A percentile compares a stretch with the other conserved stretches of the same genome.
Conservation (phyloP, 2,888 invertebrate species). For the Drosophila mercatorum region DNA sequence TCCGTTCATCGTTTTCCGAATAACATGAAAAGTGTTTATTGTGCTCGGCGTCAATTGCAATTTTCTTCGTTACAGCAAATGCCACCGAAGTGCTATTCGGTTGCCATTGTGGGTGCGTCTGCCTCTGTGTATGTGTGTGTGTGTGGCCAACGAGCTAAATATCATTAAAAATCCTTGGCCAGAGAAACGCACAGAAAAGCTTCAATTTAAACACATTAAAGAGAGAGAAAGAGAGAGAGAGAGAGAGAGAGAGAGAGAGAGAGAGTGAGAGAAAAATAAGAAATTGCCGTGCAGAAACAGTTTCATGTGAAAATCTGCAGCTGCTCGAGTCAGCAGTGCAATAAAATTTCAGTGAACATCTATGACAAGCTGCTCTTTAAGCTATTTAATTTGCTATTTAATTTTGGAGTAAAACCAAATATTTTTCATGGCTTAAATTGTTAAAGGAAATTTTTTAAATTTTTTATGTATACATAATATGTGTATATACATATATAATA, state of each 20-base stretch:
- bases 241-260: neutral
- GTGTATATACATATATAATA: neutral
- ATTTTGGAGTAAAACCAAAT: neutral
- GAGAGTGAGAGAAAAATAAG: neutral
- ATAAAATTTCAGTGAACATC: neutral
- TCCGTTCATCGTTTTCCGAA: neutral
- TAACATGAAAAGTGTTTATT: conserved; percentile 48
- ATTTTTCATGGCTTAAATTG: neutral
- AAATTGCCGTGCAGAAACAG: neutral
- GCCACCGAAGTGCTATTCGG: conserved; percentile 43
- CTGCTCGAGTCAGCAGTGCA: neutral
- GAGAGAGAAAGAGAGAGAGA: neutral
- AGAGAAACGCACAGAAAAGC: conserved; percentile 10
- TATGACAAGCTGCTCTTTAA: neutral
- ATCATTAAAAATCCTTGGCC: conserved; percentile 49
- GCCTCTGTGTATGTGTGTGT: neutral
- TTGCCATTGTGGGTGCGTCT: conserved; percentile 13
- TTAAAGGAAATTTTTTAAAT: neutral
- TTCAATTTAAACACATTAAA: conserved; percentile 13
- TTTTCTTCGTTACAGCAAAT: conserved; percentile 16
- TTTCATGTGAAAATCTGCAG: conserved; percentile 12
- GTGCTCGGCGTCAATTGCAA: conserved; percentile 40
- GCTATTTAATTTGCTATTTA: neutral
- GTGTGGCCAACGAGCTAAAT: conserved; percentile 23
- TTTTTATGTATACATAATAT: neutral